Evolutionary conservation across 2,888 invertebrate genomes (phyloP).

Genomic region (Eumerus sabulonum): DNA sequence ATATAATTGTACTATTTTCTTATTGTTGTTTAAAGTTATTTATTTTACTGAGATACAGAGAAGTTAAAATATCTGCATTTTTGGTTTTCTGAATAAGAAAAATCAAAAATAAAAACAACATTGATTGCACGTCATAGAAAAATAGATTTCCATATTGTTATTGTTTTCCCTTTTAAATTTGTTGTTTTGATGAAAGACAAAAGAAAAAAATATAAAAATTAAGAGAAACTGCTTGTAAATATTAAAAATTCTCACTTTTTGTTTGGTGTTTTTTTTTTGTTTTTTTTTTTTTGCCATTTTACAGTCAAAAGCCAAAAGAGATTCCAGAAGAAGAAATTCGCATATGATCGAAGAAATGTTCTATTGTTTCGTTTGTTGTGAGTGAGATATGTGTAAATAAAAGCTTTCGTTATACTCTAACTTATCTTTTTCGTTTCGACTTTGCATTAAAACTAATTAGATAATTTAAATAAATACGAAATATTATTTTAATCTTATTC

Average conservation of each 20-base stretch:
- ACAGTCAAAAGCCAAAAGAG: constrained; percentile 60
- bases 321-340: constrained; percentile 67
- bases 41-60: constrained; percentile 56
- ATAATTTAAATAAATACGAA: constrained; percentile 52
- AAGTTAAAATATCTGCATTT: background rate
- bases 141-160: constrained; percentile 48
- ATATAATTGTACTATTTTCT: constrained; percentile 69
- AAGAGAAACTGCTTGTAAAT: constrained; percentile 45
- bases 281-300: constrained; percentile 7
- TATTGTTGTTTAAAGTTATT: constrained; percentile 52
- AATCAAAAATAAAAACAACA: constrained; percentile 33
- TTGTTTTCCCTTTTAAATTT: constrained; percentile 18
- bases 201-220: constrained; percentile 19
- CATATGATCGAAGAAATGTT: constrained; percentile 52
- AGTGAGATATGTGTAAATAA: constrained; percentile 69
- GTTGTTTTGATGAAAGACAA: no score
- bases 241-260: constrained; percentile 67
- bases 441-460: constrained; percentile 52
- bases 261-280: constrained; percentile 1
- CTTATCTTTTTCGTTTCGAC: constrained; percentile 16
- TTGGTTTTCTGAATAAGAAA: background rate
- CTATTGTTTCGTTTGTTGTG: constrained; percentile 50
- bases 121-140: constrained; percentile 59
- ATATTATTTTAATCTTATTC: constrained; percentile 21
- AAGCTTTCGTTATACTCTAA: constrained; percentile 37